Evolutionary conservation across 2,888 invertebrate genomes (phyloP).

Genomic region (Ptilodon capucinus): DNA sequence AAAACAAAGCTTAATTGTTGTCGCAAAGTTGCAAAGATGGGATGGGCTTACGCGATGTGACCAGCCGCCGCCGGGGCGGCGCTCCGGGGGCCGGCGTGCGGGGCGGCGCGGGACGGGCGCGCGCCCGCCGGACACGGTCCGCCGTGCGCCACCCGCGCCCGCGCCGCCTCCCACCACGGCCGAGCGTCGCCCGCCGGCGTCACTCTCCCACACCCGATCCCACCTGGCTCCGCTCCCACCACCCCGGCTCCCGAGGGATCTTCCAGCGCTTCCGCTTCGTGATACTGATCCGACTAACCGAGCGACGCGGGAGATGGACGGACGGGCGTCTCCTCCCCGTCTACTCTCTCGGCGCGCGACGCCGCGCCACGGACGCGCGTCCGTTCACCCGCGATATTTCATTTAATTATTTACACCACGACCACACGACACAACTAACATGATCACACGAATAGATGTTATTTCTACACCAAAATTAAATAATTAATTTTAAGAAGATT

Average conservation of each 20-base stretch:
- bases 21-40: slow-evolving; percentile 82
- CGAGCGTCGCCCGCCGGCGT: slow-evolving; percentile 69
- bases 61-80: slow-evolving; percentile 83
- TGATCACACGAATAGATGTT: slow-evolving; percentile 79
- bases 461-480: slow-evolving; percentile 80
- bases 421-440: slow-evolving; percentile 81
- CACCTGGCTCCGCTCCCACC: slow-evolving; percentile 28
- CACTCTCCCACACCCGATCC: slow-evolving; percentile 35
- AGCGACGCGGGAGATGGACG: slow-evolving; percentile 71
- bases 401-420: slow-evolving; percentile 61
- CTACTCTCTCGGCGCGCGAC: slow-evolving; percentile 19
- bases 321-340: slow-evolving; percentile 65
- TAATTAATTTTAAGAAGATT: slow-evolving; percentile 45
- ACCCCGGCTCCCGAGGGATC: slow-evolving; percentile 26
- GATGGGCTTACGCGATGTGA: slow-evolving; percentile 89
- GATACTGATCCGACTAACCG: slow-evolving; percentile 73
- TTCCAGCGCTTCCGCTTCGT: slow-evolving; percentile 75
- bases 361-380: slow-evolving; percentile 57
- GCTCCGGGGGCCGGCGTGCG: slow-evolving; percentile 65
- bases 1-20: slow-evolving; percentile 83
- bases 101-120: slow-evolving; percentile 69
- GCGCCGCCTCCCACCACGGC: slow-evolving; percentile 73
- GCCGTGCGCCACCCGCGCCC: slow-evolving; percentile 63
- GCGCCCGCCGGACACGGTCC: slow-evolving; percentile 62
- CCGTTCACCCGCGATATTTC: slow-evolving; percentile 67